Conservation (phyloP, 2,113 vertebrate genomes). For the Butorides virescens region DNA sequence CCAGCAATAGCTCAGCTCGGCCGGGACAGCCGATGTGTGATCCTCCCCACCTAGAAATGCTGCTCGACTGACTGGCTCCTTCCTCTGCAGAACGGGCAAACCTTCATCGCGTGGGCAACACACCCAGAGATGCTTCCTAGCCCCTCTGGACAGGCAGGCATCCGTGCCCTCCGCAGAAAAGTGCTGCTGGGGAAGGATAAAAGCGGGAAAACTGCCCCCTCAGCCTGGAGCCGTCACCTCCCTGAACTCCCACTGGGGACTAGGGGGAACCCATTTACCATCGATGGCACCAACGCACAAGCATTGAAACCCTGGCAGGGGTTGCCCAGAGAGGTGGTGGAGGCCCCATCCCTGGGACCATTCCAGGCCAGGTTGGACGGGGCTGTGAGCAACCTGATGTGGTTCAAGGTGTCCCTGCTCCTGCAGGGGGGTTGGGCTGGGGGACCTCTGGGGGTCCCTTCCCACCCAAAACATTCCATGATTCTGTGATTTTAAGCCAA, state of each 20-base stretch:
- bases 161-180: neutral
- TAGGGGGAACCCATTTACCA: neutral
- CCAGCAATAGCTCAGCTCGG: neutral
- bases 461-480: too few species aligned
- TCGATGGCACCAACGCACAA: accelerated
- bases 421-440: too few species aligned
- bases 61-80: neutral
- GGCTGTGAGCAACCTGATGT: too few species aligned
- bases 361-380: too few species aligned
- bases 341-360: too few species aligned
- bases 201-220: neutral
- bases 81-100: neutral
- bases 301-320: too few species aligned
- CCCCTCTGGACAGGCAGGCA: neutral
- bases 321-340: too few species aligned
- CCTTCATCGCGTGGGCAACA: accelerated
- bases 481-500: neutral
- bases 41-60: accelerated
- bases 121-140: neutral
- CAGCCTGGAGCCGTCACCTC: neutral
- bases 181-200: neutral
- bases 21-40: accelerated
- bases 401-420: too few species aligned
- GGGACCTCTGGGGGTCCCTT: too few species aligned
- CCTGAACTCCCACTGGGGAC: neutral